Evolutionary conservation across 92 coral and sea anemone species (phyloP).

Genomic region (Parazoanthus atlanticus): DNA sequence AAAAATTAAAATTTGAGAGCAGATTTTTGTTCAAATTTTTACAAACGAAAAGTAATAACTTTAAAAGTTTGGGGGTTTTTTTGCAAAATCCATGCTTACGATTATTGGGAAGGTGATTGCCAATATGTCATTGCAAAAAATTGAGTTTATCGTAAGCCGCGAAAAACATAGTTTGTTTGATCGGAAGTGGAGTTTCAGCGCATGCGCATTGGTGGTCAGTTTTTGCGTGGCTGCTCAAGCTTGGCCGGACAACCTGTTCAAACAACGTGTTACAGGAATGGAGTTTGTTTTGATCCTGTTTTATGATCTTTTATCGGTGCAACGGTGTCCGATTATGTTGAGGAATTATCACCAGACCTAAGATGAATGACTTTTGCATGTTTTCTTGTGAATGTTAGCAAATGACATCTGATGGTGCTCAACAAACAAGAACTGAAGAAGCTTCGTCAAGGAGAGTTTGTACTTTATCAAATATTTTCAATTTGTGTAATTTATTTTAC

Average conservation of each 20-base stretch:
- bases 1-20: not conserved
- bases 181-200: not conserved
- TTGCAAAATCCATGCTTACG: not conserved
- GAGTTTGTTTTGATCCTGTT: not conserved
- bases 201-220: not conserved
- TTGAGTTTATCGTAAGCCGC: not conserved
- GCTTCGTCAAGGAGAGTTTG: not conserved
- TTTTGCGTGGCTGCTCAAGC: conserved; percentile 8
- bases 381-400: not conserved
- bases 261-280: not conserved
- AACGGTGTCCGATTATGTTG: not conserved
- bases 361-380: not conserved
- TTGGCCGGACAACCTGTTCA: not conserved
- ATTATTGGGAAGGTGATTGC: not conserved
- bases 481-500: not conserved
- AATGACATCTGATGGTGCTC: conserved; percentile 13
- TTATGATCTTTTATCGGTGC: not conserved
- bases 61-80: not conserved
- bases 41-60: not conserved
- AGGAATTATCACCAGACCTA: not conserved
- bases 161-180: not conserved
- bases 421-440: not conserved
- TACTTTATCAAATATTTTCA: too few species aligned
- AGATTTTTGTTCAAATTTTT: not conserved
- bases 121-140: not conserved